These are phyloP conservation scores for Gallinago media DNA, from an alignment of 2,113 vertebrate species.

Conservation along the genomic window DNA sequence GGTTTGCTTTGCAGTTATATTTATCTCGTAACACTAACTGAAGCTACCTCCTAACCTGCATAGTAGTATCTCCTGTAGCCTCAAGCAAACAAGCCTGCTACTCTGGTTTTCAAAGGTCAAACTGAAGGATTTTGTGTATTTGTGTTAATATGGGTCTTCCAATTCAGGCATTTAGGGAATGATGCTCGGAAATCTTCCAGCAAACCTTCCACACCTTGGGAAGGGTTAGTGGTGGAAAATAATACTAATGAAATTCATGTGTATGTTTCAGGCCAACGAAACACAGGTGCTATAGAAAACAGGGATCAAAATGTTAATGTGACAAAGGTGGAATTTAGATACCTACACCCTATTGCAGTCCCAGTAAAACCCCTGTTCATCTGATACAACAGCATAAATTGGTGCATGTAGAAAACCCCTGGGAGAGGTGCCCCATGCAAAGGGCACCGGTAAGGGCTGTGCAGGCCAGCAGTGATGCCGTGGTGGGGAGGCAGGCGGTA, in stretches of 20 bases:
- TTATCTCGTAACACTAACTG: background rate
- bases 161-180: background rate
- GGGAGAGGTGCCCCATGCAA: background rate
- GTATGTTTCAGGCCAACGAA: background rate
- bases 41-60: background rate
- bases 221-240: background rate
- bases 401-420: background rate
- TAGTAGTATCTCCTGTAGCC: background rate
- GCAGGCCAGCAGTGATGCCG: rapidly evolving
- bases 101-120: slow-evolving; percentile 8
- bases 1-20: background rate
- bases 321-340: background rate
- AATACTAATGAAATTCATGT: background rate
- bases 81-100: slow-evolving; percentile 4
- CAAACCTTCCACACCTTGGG: background rate
- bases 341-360: rapidly evolving
- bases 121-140: background rate
- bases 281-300: background rate
- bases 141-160: background rate
- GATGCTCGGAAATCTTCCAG: background rate
- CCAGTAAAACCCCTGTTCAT: background rate
- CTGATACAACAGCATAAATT: background rate
- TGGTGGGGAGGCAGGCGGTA: rapidly evolving
- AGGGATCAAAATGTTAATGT: background rate
- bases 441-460: rapidly evolving